Base-by-base conservation (phyloP, 2,113 vertebrate species). In the Rafetus swinhoei region DNA sequence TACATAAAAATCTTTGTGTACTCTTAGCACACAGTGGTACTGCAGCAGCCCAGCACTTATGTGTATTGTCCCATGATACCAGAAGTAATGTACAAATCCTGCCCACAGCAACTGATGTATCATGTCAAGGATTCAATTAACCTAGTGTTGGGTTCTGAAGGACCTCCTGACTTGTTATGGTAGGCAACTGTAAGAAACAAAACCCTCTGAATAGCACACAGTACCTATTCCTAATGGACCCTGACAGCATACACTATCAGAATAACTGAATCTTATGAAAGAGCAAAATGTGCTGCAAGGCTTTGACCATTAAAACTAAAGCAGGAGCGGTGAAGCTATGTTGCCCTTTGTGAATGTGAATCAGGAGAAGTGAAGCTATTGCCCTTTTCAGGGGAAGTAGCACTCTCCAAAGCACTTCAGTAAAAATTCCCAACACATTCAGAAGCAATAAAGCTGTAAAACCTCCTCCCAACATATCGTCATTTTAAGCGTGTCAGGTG, bases 271-370 rank as follows among this genome's bases (percentile, higher is more conserved):
- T 89, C 93, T 94, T 93, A 92, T 87, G 93, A 96, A 96, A 93
- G 94, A 97, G 87, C 95, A 96, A 59, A 84, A 54, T 92, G 92
- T 95, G 96, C 93, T 86, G 95, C 94, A 39, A 95, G 96, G 92
- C 84, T 86, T 88, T 94, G 90, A 90, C 87, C 79, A 93, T 95
- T 93, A 92, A 77, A 91, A 74, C 57, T 86, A 76, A n/a, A 54
- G 87, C 84, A 59, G 84, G 94, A 79, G 88, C 87, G 2, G 25
- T 55, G 59, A n/a, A 5, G 24, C 69, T 60, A 7, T 87, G 81
- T 24, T 93, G 92, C 92, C 94, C 93, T 97, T 94, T 94, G 93
- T 93, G 92, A 94, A 91, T 65, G 87, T 79, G 88, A 86, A 90
- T 45, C 93, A 94, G 82, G 88, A 90, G 18, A 90, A 96, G 87